These are phyloP conservation scores for Labroides dimidiatus DNA, from an alignment of 2,797 vertebrate genomes.

Conservation along the genomic window DNA sequence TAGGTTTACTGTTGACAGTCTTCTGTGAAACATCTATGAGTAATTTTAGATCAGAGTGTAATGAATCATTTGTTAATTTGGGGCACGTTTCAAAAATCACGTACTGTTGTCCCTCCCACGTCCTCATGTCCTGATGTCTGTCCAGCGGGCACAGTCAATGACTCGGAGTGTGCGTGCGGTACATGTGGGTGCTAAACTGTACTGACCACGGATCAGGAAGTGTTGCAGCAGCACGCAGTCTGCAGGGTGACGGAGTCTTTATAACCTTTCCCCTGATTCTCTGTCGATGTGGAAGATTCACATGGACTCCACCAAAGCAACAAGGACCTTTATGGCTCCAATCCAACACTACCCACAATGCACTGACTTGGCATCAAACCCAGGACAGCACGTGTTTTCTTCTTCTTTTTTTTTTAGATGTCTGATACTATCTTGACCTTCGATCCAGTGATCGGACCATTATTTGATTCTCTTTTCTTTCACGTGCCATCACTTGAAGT, in stretches of 20 bases:
- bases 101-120: neutral
- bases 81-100: neutral
- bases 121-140: neutral
- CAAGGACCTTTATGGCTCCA: neutral
- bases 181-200: neutral
- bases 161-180: slow-evolving; percentile 5
- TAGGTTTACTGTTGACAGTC: too few relatives aligned
- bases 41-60: neutral
- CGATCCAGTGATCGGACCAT: neutral
- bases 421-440: neutral
- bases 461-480: neutral
- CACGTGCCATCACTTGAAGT: neutral
- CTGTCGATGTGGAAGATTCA: slow-evolving; percentile 43
- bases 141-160: neutral
- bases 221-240: neutral
- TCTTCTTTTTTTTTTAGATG: neutral
- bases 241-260: slow-evolving; percentile 26
- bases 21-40: too few relatives aligned
- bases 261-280: slow-evolving; percentile 49
- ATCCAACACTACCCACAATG: neutral
- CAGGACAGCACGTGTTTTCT: neutral
- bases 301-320: neutral
- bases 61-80: neutral
- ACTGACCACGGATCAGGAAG: slow-evolving; percentile 33
- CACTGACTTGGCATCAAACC: slow-evolving; percentile 9